Evolutionary conservation across 2,113 vertebrate genomes (phyloP).

Genomic region (Formicarius rufipectus): DNA sequence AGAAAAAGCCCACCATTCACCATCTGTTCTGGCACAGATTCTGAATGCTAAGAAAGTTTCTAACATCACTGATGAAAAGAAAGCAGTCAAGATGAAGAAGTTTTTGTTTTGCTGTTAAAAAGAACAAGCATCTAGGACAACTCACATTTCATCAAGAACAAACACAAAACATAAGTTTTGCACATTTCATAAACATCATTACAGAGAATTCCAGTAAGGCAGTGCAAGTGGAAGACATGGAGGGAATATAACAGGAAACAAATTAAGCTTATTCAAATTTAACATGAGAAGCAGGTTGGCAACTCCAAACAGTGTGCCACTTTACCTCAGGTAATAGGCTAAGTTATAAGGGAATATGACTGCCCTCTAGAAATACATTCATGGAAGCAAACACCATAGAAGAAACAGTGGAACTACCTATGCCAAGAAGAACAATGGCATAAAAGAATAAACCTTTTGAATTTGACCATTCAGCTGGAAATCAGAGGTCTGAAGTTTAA

Average conservation of each 20-base stretch:
- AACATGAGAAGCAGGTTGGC: neutral
- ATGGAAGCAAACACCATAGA: neutral
- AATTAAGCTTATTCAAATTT: neutral
- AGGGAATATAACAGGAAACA: neutral
- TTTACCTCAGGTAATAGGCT: neutral
- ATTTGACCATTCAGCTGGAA: neutral
- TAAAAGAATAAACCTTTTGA: neutral
- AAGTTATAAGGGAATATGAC: neutral
- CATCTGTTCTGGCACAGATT: slow-evolving; percentile 59
- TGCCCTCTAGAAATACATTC: neutral
- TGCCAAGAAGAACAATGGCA: neutral
- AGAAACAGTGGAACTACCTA: neutral
- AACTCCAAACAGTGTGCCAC: neutral
- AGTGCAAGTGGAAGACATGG: neutral
- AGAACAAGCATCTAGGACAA: slow-evolving; percentile 32
- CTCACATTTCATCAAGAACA: slow-evolving; percentile 12
- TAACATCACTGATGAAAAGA: slow-evolving; percentile 34
- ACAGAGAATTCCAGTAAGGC: neutral
- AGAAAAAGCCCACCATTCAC: slow-evolving; percentile 59
- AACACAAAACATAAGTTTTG: neutral
- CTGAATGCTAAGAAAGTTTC: slow-evolving; percentile 54
- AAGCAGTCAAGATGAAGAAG: slow-evolving; percentile 26
- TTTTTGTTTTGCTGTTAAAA: slow-evolving; percentile 49
- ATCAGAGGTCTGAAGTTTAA: neutral
- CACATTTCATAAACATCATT: neutral